Evolutionary conservation across 2,797 vertebrate species (phyloP).

Genomic region (Glossophaga mutica): DNA sequence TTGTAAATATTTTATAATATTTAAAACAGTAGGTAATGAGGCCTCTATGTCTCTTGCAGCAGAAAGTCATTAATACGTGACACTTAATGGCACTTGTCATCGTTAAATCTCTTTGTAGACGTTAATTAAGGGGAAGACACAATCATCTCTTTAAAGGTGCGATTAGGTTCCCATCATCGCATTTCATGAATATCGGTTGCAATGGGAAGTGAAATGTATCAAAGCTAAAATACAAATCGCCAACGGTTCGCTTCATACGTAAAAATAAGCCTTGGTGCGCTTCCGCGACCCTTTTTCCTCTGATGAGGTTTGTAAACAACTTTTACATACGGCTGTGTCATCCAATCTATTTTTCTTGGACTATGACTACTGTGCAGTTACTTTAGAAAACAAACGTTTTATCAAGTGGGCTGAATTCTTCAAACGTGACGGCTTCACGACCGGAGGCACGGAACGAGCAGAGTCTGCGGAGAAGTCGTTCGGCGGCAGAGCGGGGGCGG

Average conservation of each 20-base stretch:
- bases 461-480: not conserved
- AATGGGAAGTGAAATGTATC: not conserved
- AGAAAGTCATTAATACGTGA: slow-evolving; percentile 67
- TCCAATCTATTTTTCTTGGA: not conserved
- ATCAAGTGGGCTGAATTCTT: slow-evolving; percentile 12
- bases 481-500: not conserved
- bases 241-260: not conserved
- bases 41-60: not conserved
- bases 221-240: not conserved
- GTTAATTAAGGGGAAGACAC: slow-evolving; percentile 62
- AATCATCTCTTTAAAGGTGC: slow-evolving; percentile 55
- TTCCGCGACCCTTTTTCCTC: not conserved
- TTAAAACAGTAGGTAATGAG: slow-evolving; percentile 62
- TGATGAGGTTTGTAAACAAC: not conserved
- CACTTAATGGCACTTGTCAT: slow-evolving; percentile 65
- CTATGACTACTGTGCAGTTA: not conserved
- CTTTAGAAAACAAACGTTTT: slow-evolving; percentile 1
- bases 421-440: not conserved
- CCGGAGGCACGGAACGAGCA: not conserved
- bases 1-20: slow-evolving; percentile 68
- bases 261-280: not conserved
- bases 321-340: not conserved
- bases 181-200: slow-evolving; percentile 24
- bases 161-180: slow-evolving; percentile 18
- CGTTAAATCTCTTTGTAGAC: slow-evolving; percentile 69